Evolutionary conservation across 2,888 invertebrate species (phyloP), one percentile per base, ranked within the genome.

Genomic region (Macropis europaea): DNA sequence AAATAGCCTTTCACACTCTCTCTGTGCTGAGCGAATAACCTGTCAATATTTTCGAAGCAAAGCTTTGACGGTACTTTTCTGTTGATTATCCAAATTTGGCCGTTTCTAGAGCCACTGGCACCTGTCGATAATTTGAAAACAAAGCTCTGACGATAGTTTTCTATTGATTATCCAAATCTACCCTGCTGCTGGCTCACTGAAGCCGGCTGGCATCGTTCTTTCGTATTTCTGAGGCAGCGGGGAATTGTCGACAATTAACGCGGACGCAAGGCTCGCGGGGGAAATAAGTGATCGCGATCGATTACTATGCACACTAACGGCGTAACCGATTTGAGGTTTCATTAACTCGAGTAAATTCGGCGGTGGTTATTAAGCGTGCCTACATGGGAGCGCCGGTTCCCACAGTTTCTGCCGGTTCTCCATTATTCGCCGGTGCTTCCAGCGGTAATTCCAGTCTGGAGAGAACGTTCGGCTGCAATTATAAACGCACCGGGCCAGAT

Each of bases 301-400:
- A 74, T 74, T 72, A 59, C 66, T 66, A 73, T 74, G 62, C 48
- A 60, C 66, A 72, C 52, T 71, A 71, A 66, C 72, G 59, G 73
- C 66, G 67, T 59, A 79, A 76, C 73, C 73, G 77, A 79, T 80
- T 77, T 77, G 77, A 80, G 75, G 80, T 80, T 80, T 79, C 80
- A 80, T 80, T 80, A 80, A 74, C 75, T 71, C 70, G 68, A 77
- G 80, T 67, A 80, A 77, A 80, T 80, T 80, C 77, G 69, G 77
- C 60, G 67, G 50, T 56, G 54, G 69, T 77, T n/a, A 77, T 80
- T 79, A 74, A 73, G 73, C 68, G 74, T 45, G 68, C 68, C 76
- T 56, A 52, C 59, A 57, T 38, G 50, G 59, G 34, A 43, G 30
- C 54, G 30, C 36, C 59, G 56, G 50, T 57, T 45, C 34, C 67